Base-by-base conservation (phyloP, 1,140 invertebrate genomes). In the Penaeus chinensis region DNA sequence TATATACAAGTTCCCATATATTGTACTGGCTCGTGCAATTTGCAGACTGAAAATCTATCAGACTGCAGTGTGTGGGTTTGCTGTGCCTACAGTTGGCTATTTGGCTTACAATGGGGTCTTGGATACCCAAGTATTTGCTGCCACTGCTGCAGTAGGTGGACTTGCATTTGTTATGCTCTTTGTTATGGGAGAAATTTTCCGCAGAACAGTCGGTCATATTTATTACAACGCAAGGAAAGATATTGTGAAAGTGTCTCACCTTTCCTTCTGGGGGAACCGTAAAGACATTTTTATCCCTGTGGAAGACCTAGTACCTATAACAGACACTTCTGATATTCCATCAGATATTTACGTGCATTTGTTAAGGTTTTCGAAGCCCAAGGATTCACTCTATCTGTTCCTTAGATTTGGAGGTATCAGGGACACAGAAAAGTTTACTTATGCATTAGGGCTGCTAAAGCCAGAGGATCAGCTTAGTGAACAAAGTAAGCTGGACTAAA, bases 1-100 rank as follows among this genome's bases (percentile, higher is more conserved):
- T 47, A 95, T 89, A 92, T 96, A 89, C 95, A 94, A 93, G 92
- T 93, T 82, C 94, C 95, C 91, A 95, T 96, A 89, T 93, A 96
- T 90, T 93, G 94, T 88, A 93, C 94, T 83, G 95, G 96, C 93
- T 94, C 96, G 92, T 94, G 93, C 85, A 96, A 95, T 92, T 92
- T 96, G 74, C 94, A 96, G 91, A 95, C 94, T n/a, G 95, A 96
- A 90, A 61, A 62, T 89, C 20, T 83, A 89, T 71, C 89, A 89
- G 63, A 87, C 89, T 22, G 74, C 71, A 20, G 8, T 85, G 3
- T 85, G 78, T 47, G 18, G 37, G n/a, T 13, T 85, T 24, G 66
- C 84, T 65, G 54, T 89, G 4, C 88, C 88, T 47, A n/a, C 24
- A 22, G n/a, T 47, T 42, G 66, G 77, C 47, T 82, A 66, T 24